Evolutionary conservation across 1,140 invertebrate species (phyloP).

Genomic region (Tribolium castaneum): DNA sequence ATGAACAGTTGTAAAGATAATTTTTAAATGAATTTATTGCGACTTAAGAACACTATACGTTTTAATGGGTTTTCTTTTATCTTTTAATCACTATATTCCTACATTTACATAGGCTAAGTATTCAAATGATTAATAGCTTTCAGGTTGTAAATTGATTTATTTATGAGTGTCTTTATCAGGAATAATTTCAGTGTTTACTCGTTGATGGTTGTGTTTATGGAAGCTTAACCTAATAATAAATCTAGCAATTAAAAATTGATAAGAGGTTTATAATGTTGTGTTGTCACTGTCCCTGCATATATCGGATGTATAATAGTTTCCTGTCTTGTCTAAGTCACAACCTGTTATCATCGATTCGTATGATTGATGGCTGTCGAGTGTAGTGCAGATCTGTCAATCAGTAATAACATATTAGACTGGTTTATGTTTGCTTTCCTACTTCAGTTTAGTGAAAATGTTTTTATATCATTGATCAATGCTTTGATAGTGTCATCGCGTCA

Average conservation of each 20-base stretch:
- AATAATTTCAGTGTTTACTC: background rate
- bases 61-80: conserved; percentile 35
- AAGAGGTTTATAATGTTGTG: background rate
- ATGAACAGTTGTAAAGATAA: conserved; percentile 28
- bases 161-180: conserved; percentile 35
- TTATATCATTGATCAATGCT: conserved; percentile 43
- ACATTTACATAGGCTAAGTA: conserved; percentile 18
- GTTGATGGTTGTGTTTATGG: conserved; percentile 5
- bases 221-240: background rate
- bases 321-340: conserved; percentile 18
- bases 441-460: conserved; percentile 42
- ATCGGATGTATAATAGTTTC: conserved; percentile 19
- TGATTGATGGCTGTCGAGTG: conserved; percentile 42
- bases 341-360: conserved; percentile 29
- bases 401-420: conserved; percentile 42
- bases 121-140: conserved; percentile 31
- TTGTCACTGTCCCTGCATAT: background rate
- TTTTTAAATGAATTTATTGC: conserved; percentile 17
- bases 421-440: conserved; percentile 41
- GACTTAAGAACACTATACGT: conserved; percentile 7
- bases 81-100: conserved; percentile 31
- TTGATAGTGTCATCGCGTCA: conserved; percentile 42
- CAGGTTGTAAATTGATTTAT: conserved; percentile 35
- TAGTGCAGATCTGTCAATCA: conserved; percentile 44
- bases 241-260: background rate